Evolutionary conservation across 2,113 vertebrate species (phyloP).

Genomic region (Oryzias javanicus): DNA sequence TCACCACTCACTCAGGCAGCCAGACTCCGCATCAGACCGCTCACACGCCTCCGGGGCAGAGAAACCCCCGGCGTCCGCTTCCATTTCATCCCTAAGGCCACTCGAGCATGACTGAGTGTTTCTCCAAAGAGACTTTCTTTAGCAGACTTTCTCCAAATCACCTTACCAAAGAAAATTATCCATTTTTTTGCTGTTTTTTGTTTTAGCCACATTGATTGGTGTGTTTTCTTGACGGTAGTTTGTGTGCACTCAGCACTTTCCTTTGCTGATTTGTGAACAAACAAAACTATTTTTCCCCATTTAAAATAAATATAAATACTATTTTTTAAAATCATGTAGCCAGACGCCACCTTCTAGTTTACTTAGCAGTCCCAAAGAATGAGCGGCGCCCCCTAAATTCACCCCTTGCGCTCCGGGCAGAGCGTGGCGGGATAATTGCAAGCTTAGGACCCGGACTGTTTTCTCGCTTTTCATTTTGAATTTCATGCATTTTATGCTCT

Average conservation of each 20-base stretch:
- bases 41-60: slow-evolving; percentile 4
- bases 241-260: slow-evolving; percentile 31
- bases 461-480: slow-evolving; percentile 58
- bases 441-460: slow-evolving; percentile 28
- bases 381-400: slow-evolving; percentile 29
- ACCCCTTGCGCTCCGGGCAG: slow-evolving; percentile 12
- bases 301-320: too few species aligned
- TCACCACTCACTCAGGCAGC: slow-evolving; percentile 32
- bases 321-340: too few species aligned
- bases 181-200: not conserved
- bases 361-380: not conserved
- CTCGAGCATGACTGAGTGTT: slow-evolving; percentile 45
- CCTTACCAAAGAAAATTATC: not conserved
- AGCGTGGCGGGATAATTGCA: slow-evolving; percentile 27
- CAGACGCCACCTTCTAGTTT: too few species aligned
- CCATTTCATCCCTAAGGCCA: slow-evolving; percentile 45
- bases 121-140: slow-evolving; percentile 25
- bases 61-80: slow-evolving; percentile 35
- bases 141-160: slow-evolving; percentile 30
- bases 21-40: slow-evolving; percentile 4
- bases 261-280: slow-evolving; percentile 10
- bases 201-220: slow-evolving; percentile 20
- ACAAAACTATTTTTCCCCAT: slow-evolving; percentile 1
- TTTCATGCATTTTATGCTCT: slow-evolving; percentile 65
- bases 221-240: slow-evolving; percentile 17